These are phyloP conservation scores for Phataginus tetradactyla DNA, from an alignment of 2,797 vertebrate species.

Conservation along the genomic window DNA sequence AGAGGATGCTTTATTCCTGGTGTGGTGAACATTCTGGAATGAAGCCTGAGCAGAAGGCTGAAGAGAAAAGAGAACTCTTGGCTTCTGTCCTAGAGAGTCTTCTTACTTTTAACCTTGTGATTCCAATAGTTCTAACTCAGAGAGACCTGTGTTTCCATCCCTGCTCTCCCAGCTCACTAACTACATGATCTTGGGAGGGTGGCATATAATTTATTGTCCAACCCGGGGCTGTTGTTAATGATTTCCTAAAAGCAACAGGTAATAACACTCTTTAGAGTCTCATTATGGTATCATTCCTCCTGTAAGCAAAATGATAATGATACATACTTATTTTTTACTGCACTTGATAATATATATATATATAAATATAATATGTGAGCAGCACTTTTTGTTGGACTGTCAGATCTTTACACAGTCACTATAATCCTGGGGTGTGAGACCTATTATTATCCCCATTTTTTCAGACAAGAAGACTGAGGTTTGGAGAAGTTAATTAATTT, in stretches of 20 bases:
- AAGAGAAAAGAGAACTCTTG: constrained; percentile 32
- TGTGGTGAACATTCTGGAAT: constrained; percentile 23
- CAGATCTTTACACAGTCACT: not conserved
- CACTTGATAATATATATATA: not conserved
- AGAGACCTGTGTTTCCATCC: not conserved
- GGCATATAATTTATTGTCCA: not conserved
- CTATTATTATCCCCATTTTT: not conserved
- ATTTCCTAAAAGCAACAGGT: not conserved
- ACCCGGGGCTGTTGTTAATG: not conserved
- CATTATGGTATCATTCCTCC: not conserved
- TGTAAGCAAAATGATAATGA: not conserved
- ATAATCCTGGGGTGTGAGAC: not conserved
- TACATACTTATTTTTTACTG: not conserved
- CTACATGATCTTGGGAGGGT: not conserved
- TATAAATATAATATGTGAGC: not conserved
- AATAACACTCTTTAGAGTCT: too few relatives aligned
- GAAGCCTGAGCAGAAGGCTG: not conserved
- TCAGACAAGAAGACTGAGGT: not conserved
- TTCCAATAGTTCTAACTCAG: constrained; percentile 6
- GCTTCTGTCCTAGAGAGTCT: not conserved
- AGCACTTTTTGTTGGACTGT: not conserved
- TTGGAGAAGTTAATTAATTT: not conserved
- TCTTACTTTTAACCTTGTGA: constrained; percentile 27
- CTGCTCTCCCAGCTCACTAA: not conserved
- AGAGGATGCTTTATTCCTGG: constrained; percentile 49